These are phyloP conservation scores for Geotrupes spiniger DNA, from an alignment of 2,888 invertebrate species.

Conservation along the genomic window DNA sequence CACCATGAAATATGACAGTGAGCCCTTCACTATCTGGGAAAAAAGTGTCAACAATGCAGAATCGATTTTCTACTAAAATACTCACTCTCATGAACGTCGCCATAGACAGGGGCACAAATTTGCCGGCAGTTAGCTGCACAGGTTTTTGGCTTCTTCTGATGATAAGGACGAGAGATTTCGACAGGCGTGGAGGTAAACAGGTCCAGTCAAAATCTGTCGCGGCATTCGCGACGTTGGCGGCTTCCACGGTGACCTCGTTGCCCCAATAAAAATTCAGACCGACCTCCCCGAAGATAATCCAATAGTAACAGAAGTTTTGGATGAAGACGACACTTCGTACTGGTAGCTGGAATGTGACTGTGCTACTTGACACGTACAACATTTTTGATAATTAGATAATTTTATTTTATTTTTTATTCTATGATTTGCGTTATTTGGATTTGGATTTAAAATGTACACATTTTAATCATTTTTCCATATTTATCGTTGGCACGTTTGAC, in stretches of 20 bases:
- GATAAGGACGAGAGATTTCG: constrained; percentile 24
- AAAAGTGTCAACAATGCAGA: too few species aligned
- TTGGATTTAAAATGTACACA: too few species aligned
- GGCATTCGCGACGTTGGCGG: constrained; percentile 22
- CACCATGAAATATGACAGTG: too few species aligned
- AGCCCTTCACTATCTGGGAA: too few species aligned
- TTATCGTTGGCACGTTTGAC: too few species aligned
- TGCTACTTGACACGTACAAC: too few species aligned
- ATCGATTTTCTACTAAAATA: too few species aligned
- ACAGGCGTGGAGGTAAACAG: constrained; percentile 12
- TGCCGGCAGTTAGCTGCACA: constrained; percentile 27
- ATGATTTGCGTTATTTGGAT: too few species aligned
- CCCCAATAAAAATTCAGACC: constrained; percentile 30
- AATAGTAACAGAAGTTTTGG: constrained; percentile 24
- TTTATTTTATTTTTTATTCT: too few species aligned
- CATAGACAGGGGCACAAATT: constrained; percentile 27
- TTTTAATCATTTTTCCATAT: too few species aligned
- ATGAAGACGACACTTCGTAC: constrained; percentile 21
- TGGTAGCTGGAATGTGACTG: constrained; percentile 26
- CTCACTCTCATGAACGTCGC: constrained; percentile 23
- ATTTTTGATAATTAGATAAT: too few species aligned
- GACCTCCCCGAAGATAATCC: constrained; percentile 25
- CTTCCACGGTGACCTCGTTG: constrained; percentile 27
- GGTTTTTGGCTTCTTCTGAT: constrained; percentile 25
- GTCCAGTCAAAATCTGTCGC: constrained; percentile 21